phyloP scores from a whole-genome alignment of 1,140 invertebrate species.

The Tetragonula clypearis region DNA sequence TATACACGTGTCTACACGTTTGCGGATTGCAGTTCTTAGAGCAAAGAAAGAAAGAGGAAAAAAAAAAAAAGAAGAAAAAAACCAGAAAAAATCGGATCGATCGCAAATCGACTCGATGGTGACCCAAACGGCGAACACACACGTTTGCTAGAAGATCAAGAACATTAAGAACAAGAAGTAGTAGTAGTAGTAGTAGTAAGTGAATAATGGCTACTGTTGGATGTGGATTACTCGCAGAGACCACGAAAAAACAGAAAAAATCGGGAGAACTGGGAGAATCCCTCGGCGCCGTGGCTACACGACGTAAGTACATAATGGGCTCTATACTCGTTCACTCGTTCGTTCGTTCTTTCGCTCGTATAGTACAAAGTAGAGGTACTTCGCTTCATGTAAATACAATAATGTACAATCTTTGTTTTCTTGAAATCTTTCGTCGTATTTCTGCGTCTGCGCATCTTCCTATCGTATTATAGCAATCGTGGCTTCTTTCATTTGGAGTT shows the following conservation, averaged over 20 bases:
- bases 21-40: background rate
- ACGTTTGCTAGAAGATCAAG: background rate
- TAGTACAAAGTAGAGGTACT: constrained; percentile 59
- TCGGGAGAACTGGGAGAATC: background rate
- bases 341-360: constrained; percentile 41
- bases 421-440: background rate
- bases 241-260: constrained; percentile 19
- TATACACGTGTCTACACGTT: background rate
- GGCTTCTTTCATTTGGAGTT: constrained; percentile 68
- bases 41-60: background rate
- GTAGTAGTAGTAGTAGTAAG: too few relatives aligned
- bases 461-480: background rate
- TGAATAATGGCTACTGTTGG: background rate
- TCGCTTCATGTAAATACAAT: constrained; percentile 77
- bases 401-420: constrained; percentile 76
- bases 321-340: background rate
- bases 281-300: background rate
- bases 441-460: background rate
- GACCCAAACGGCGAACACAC: too few relatives aligned
- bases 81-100: background rate
- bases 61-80: too few relatives aligned
- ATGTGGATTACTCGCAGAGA: constrained; percentile 13
- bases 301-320: background rate
- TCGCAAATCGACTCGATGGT: too few relatives aligned
- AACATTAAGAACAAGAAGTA: background rate